A percentile compares a stretch with the other conserved stretches of the same genome.
Evolutionary conservation across 2,888 invertebrate genomes (phyloP).

Genomic region (Drosophila silvestris): DNA sequence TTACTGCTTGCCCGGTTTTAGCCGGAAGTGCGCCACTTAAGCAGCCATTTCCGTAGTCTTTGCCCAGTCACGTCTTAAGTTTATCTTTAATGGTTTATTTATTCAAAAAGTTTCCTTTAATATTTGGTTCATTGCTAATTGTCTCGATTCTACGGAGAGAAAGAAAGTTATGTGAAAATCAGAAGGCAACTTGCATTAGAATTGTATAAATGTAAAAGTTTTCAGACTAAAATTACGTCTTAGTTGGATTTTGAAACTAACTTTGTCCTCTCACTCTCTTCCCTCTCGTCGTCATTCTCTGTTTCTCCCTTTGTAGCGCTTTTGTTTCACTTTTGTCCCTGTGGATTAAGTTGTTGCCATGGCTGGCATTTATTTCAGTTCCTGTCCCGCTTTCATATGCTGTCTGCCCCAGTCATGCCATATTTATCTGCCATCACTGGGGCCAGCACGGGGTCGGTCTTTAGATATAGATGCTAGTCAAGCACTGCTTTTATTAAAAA

Average conservation of each 20-base stretch:
- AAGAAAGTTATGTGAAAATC: constrained; percentile 27
- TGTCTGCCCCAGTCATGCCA: not conserved
- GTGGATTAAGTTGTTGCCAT: constrained; percentile 68
- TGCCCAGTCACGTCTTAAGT: constrained; percentile 50
- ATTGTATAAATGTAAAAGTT: constrained; percentile 63
- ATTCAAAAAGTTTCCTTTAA: constrained; percentile 54
- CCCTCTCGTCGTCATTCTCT: not conserved
- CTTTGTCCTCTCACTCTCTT: constrained; percentile 19
- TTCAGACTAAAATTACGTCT: constrained; percentile 58
- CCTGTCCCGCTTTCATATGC: constrained; percentile 24
- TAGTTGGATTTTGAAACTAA: constrained; percentile 71
- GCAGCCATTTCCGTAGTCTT: constrained; percentile 71
- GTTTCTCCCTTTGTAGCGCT: not conserved
- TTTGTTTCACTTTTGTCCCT: constrained; percentile 54
- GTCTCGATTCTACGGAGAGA: constrained; percentile 34
- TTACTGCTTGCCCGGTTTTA: constrained; percentile 47
- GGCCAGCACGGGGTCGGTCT: constrained; percentile 3
- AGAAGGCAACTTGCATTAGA: constrained; percentile 42
- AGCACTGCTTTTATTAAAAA: constrained; percentile 59
- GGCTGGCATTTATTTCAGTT: constrained; percentile 58
- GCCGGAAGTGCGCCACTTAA: constrained; percentile 75
- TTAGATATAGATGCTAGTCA: constrained; percentile 1
- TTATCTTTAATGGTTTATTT: constrained; percentile 46
- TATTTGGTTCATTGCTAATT: constrained; percentile 66
- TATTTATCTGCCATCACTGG: constrained; percentile 15